These are phyloP conservation scores for Eptesicus fuscus DNA, from an alignment of 2,113 vertebrate genomes.

Conservation along the genomic window DNA sequence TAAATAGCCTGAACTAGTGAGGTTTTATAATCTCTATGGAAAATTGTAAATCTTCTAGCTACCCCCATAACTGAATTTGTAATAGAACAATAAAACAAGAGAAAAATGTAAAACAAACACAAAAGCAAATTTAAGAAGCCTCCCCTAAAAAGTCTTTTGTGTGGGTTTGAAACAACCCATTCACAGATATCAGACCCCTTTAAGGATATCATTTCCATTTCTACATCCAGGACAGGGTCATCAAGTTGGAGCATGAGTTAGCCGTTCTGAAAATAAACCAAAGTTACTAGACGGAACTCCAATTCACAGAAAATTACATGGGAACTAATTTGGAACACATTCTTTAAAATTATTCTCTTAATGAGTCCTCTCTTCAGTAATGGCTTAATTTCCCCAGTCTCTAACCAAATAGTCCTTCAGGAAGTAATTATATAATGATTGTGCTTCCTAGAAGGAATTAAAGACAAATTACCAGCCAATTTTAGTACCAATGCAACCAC, in stretches of 20 bases:
- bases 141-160: background rate
- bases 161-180: background rate
- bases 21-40: background rate
- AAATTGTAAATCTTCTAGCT: background rate
- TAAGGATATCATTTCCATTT: background rate
- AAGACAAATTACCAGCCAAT: constrained; percentile 40
- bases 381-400: constrained; percentile 15
- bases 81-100: background rate
- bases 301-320: background rate
- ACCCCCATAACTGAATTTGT: background rate
- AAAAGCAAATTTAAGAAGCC: background rate
- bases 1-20: background rate
- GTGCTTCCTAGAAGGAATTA: constrained; percentile 45
- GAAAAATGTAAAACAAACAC: background rate
- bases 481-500: constrained; percentile 21
- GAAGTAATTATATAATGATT: constrained; percentile 40
- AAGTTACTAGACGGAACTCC: background rate
- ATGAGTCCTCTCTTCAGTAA: constrained; percentile 30
- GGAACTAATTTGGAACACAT: constrained; percentile 18
- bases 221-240: background rate
- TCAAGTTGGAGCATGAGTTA: background rate
- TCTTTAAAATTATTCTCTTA: constrained; percentile 29
- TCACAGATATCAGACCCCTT: background rate
- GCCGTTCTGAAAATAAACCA: background rate
- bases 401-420: constrained; percentile 22